These are phyloP conservation scores for Amphiprion ocellaris DNA, from an alignment of 2,113 vertebrate genomes.

Conservation along the genomic window DNA sequence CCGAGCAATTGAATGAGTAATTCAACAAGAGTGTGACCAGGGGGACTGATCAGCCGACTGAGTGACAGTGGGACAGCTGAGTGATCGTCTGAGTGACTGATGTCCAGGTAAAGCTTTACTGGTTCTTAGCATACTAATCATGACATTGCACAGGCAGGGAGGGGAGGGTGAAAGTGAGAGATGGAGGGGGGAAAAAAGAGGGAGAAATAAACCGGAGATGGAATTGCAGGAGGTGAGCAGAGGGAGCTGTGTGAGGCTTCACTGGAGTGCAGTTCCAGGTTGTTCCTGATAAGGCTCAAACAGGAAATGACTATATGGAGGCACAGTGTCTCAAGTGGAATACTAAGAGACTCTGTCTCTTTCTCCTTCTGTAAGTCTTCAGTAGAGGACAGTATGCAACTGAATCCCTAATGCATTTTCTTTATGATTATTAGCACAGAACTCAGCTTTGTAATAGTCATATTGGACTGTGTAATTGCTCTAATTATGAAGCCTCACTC, in stretches of 20 bases:
- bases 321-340: conserved; percentile 67
- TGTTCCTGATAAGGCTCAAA: conserved; percentile 73
- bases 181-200: background rate
- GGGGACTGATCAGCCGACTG: conserved; percentile 32
- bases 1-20: conserved; percentile 51
- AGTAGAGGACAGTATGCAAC: conserved; percentile 18
- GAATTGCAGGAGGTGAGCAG: conserved; percentile 55
- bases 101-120: conserved; percentile 45
- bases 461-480: conserved; percentile 46
- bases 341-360: conserved; percentile 60
- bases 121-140: conserved; percentile 65
- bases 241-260: conserved; percentile 49
- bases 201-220: conserved; percentile 43
- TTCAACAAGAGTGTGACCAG: conserved; percentile 12
- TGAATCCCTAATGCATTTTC: conserved; percentile 39
- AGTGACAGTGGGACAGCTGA: conserved; percentile 60
- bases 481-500: conserved; percentile 24
- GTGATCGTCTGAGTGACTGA: conserved; percentile 65
- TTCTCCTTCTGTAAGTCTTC: conserved; percentile 20
- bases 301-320: conserved; percentile 78
- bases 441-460: conserved; percentile 44
- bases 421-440: conserved; percentile 43
- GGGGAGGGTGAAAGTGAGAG: conserved; percentile 11
- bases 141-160: conserved; percentile 33
- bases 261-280: conserved; percentile 64